Conservation (phyloP, 2,797 vertebrate species). For the Falco rusticolus region DNA sequence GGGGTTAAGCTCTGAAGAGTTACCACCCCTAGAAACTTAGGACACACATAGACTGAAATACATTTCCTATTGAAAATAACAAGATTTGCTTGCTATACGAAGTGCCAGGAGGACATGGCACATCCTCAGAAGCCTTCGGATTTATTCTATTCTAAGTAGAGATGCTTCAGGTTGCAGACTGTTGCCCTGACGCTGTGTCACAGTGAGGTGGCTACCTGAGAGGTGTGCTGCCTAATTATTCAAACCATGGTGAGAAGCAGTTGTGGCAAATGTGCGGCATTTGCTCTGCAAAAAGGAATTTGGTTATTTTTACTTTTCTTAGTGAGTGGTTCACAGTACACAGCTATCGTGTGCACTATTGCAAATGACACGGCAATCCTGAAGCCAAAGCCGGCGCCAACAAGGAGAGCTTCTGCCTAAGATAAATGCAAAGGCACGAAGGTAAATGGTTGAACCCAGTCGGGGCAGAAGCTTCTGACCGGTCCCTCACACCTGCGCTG, state of each 20-base stretch:
- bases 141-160: neutral
- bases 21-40: neutral
- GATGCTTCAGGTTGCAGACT: neutral
- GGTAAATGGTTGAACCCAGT: neutral
- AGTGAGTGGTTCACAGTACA: neutral
- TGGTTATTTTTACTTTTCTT: neutral
- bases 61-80: neutral
- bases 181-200: neutral
- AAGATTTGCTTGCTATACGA: neutral
- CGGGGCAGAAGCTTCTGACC: neutral
- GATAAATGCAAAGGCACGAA: neutral
- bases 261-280: neutral
- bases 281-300: neutral
- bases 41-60: neutral
- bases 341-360: neutral
- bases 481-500: too few species aligned
- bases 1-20: neutral
- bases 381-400: neutral
- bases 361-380: neutral
- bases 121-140: neutral
- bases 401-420: neutral
- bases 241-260: neutral
- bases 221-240: neutral
- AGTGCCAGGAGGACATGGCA: neutral
- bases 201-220: neutral